Percentiles rank a stretch among this genome's conserved stretches.
These are phyloP conservation scores for Centroberyx gerrardi DNA, from an alignment of 2,797 vertebrate genomes.

Conservation along the genomic window DNA sequence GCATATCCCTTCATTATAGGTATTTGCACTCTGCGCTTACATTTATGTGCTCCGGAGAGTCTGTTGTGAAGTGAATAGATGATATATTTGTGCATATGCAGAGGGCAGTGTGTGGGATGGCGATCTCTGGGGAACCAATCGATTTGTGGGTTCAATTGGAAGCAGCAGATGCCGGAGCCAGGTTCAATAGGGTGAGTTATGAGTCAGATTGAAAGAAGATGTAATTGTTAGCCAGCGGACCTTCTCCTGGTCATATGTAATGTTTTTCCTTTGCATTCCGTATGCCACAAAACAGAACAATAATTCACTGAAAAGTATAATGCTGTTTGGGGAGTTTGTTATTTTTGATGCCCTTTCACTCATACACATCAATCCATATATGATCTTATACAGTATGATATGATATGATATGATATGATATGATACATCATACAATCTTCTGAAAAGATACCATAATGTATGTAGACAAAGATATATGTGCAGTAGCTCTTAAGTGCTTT, in stretches of 20 bases:
- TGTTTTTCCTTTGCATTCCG: constrained; percentile 17
- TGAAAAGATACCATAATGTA: constrained; percentile 67
- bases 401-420: constrained; percentile 18
- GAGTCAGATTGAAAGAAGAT: constrained; percentile 48
- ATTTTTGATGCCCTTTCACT: background rate
- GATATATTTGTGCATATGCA: constrained; percentile 50
- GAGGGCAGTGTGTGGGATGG: constrained; percentile 50
- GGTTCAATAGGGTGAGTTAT: constrained; percentile 68
- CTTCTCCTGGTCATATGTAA: constrained; percentile 16
- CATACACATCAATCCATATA: background rate
- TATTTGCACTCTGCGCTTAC: constrained; percentile 39
- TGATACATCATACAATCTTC: constrained; percentile 57
- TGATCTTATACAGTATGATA: background rate
- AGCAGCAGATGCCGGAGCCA: constrained; percentile 49
- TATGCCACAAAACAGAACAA: background rate
- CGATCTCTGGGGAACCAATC: constrained; percentile 59
- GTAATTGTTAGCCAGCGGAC: constrained; percentile 29
- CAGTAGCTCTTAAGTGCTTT: constrained; percentile 71
- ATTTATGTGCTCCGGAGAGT: constrained; percentile 35
- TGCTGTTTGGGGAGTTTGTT: background rate
- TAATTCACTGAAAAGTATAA: too few relatives aligned
- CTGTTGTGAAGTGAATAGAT: constrained; percentile 32
- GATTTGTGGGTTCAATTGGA: constrained; percentile 69
- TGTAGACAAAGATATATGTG: constrained; percentile 70
- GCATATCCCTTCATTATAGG: constrained; percentile 41